Percentiles rank a stretch among this genome's conserved stretches.
These are phyloP conservation scores for Gymnoscelis rufifasciata DNA, from an alignment of 2,888 invertebrate genomes.

Conservation along the genomic window DNA sequence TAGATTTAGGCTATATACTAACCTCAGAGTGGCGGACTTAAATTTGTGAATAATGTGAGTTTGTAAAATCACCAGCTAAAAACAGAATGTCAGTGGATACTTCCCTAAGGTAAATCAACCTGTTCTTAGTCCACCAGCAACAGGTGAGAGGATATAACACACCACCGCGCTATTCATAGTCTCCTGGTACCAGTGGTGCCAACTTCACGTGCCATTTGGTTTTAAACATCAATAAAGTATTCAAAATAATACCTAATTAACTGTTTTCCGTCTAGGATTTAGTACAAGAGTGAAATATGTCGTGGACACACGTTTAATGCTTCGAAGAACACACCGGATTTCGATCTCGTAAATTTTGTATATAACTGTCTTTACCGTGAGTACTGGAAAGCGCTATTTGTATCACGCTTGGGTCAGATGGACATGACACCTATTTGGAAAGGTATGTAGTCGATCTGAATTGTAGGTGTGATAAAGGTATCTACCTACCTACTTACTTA, in stretches of 20 bases:
- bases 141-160: not conserved
- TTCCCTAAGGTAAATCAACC: too few species aligned
- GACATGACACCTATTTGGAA: too few species aligned
- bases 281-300: slow-evolving; percentile 21
- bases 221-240: slow-evolving; percentile 26
- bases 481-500: too few species aligned
- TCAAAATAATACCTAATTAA: slow-evolving; percentile 25
- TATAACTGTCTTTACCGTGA: slow-evolving; percentile 10
- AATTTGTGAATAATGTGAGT: too few species aligned
- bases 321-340: slow-evolving; percentile 20
- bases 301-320: slow-evolving; percentile 19
- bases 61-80: too few species aligned
- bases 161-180: not conserved
- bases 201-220: slow-evolving; percentile 22
- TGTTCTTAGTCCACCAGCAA: too few species aligned
- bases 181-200: slow-evolving; percentile 18
- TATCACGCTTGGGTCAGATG: not conserved
- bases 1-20: too few species aligned
- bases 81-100: too few species aligned
- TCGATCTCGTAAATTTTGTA: slow-evolving; percentile 17
- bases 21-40: too few species aligned
- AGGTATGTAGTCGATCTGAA: too few species aligned
- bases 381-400: slow-evolving; percentile 2
- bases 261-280: slow-evolving; percentile 21
- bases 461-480: too few species aligned